phyloP scores from a whole-genome alignment of 2,113 vertebrate species.

The Clinocottus analis region DNA sequence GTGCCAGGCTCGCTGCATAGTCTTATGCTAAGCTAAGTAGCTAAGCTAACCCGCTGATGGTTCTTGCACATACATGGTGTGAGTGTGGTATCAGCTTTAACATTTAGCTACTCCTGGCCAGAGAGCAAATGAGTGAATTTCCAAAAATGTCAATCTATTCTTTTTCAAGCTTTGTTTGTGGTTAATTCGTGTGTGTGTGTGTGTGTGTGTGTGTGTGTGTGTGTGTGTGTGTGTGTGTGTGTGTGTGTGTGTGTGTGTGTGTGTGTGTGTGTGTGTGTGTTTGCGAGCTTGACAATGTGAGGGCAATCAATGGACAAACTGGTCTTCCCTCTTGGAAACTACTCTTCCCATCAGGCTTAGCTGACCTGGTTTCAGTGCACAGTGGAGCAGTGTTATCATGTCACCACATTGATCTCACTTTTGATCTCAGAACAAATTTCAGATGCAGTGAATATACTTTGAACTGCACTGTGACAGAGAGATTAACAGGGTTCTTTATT shows the following conservation, averaged over 20 bases:
- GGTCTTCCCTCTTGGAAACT: conserved; percentile 33
- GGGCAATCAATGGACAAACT: conserved; percentile 29
- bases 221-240: not conserved
- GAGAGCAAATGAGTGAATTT: not conserved
- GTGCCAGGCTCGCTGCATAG: not conserved
- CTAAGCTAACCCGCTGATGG: conserved; percentile 2
- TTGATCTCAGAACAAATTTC: conserved; percentile 48
- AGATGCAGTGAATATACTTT: conserved; percentile 17
- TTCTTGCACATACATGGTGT: not conserved
- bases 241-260: too few species aligned
- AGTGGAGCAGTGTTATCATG: conserved; percentile 52
- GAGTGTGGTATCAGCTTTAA: not conserved
- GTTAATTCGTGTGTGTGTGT: not conserved
- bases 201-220: too few species aligned
- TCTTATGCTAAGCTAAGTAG: conserved; percentile 18
- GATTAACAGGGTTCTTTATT: conserved; percentile 48
- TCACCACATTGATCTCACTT: conserved; percentile 30
- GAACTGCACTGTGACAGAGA: conserved; percentile 25
- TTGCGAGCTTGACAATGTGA: not conserved
- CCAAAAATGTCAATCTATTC: not conserved
- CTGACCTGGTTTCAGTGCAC: conserved; percentile 72
- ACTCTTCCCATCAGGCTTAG: conserved; percentile 66
- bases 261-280: conserved; percentile 7
- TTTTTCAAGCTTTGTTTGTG: not conserved
- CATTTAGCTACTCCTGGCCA: not conserved